Conservation (phyloP, 2,888 invertebrate genomes). For the Hemicrepidius hirtus region DNA sequence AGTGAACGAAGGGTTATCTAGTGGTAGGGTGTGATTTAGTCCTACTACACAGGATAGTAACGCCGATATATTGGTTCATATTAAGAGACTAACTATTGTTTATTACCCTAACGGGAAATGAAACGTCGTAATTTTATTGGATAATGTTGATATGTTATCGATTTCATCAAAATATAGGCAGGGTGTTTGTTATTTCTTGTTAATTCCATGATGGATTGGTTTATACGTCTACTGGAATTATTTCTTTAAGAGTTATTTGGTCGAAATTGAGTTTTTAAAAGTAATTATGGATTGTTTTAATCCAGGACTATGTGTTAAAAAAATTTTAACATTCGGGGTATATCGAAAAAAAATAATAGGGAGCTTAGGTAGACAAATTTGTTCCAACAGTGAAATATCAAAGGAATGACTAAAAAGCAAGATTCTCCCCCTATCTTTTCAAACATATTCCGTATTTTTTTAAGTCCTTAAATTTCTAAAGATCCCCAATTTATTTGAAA, state of each 20-base stretch:
- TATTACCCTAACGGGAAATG: slow-evolving; percentile 37
- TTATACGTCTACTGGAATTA: not conserved
- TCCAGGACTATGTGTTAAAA: too few relatives aligned
- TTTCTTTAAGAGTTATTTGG: not conserved
- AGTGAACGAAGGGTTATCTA: slow-evolving; percentile 38
- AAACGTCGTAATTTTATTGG: slow-evolving; percentile 39
- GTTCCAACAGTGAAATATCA: not conserved
- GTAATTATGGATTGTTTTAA: too few relatives aligned
- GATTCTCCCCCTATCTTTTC: not conserved
- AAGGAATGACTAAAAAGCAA: not conserved
- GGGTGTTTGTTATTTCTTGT: not conserved
- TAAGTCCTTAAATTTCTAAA: slow-evolving; percentile 1
- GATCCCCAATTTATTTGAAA: not conserved
- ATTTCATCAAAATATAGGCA: slow-evolving; percentile 14
- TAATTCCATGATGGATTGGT: too few relatives aligned
- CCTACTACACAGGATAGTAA: slow-evolving; percentile 30
- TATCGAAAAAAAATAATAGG: too few relatives aligned
- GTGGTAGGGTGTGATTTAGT: slow-evolving; percentile 37
- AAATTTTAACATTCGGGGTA: too few relatives aligned
- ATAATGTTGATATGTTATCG: slow-evolving; percentile 23
- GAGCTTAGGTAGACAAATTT: too few relatives aligned
- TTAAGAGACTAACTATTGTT: slow-evolving; percentile 43
- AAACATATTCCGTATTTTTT: not conserved
- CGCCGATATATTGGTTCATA: slow-evolving; percentile 42
- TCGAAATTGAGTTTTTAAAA: too few relatives aligned